These are phyloP conservation scores for Phengaris arion DNA, from an alignment of 2,888 invertebrate species.

Conservation along the genomic window DNA sequence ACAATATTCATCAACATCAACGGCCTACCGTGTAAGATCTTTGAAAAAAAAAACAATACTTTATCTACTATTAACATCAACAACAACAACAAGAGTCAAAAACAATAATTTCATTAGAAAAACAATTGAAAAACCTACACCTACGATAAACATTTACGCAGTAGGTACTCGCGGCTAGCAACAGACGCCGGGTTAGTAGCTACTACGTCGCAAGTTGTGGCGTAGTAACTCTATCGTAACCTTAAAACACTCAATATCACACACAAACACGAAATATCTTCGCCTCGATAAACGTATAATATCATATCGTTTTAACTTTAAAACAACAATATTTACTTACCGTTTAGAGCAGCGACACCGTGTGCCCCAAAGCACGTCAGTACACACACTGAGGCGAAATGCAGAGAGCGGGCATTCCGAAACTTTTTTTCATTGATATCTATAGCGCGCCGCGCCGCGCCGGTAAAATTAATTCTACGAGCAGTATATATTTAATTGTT, in stretches of 20 bases:
- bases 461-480: background rate
- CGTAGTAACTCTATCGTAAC: slow-evolving; percentile 68
- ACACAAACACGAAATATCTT: background rate
- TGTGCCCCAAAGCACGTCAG: background rate
- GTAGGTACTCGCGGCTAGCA: slow-evolving; percentile 61
- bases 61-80: background rate
- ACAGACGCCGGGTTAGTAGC: slow-evolving; percentile 60
- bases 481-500: background rate
- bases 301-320: background rate
- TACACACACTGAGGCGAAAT: background rate
- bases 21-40: background rate
- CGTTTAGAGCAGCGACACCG: slow-evolving; percentile 4
- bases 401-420: background rate
- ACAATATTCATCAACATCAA: background rate
- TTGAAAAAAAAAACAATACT: background rate
- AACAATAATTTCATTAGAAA: slow-evolving; percentile 34
- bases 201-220: slow-evolving; percentile 67
- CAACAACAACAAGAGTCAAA: background rate
- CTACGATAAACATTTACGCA: slow-evolving; percentile 58
- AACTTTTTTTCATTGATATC: slow-evolving; percentile 19
- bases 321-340: slow-evolving; percentile 34
- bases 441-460: background rate
- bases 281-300: background rate
- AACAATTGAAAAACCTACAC: slow-evolving; percentile 44
- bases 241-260: slow-evolving; percentile 46